Percentiles rank a stretch among this genome's conserved stretches.
Evolutionary conservation across 2,113 vertebrate genomes (phyloP).

Genomic region (Labeo rohita): DNA sequence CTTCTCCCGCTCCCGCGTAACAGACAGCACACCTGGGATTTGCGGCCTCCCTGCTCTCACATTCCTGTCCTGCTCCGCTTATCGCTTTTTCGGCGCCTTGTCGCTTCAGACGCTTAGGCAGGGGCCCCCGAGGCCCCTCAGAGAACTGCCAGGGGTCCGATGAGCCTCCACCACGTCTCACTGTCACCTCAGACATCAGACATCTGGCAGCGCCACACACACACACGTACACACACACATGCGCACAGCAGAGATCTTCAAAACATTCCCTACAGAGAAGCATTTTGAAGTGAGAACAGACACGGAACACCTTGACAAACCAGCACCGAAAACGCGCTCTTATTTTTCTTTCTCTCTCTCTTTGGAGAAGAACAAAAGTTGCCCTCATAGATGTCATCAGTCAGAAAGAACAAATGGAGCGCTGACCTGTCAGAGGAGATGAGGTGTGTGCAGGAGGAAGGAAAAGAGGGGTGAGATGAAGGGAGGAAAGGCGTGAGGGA

Average conservation of each 20-base stretch:
- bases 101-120: conserved; percentile 33
- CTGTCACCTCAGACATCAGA: conserved; percentile 44
- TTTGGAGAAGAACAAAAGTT: conserved; percentile 35
- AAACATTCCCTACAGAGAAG: conserved; percentile 43
- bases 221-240: conserved; percentile 25
- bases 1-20: background rate
- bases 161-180: conserved; percentile 44
- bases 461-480: conserved; percentile 12
- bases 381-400: conserved; percentile 33
- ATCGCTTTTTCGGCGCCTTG: conserved; percentile 46
- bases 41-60: conserved; percentile 16
- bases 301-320: conserved; percentile 40
- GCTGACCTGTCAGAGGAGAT: conserved; percentile 39
- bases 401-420: conserved; percentile 42
- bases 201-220: conserved; percentile 47
- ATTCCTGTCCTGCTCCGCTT: conserved; percentile 52
- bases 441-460: conserved; percentile 32
- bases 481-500: conserved; percentile 7
- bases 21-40: conserved; percentile 54
- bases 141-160: conserved; percentile 32
- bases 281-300: conserved; percentile 54
- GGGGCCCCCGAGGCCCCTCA: conserved; percentile 40
- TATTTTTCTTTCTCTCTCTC: background rate
- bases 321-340: conserved; percentile 1
- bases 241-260: conserved; percentile 36